phyloP scores from a whole-genome alignment of 2,113 vertebrate species.

The Cephalopterus ornatus region DNA sequence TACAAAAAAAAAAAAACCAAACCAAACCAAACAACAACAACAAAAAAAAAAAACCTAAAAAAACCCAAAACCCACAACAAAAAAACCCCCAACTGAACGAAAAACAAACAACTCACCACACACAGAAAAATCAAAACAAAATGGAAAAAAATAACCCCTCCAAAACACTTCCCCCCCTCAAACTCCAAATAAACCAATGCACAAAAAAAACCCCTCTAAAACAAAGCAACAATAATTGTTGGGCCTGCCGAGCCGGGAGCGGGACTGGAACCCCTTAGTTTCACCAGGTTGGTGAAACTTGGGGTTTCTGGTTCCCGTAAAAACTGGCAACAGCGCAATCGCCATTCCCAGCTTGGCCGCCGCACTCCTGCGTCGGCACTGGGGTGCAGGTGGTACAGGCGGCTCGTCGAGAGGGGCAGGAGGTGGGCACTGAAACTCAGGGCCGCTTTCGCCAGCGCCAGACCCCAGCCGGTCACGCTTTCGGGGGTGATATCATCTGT shows the following conservation, averaged over 20 bases:
- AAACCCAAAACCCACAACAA: fast-evolving
- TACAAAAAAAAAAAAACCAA: fast-evolving
- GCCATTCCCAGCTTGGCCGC: not conserved
- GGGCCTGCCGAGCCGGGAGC: not conserved
- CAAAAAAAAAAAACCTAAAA: fast-evolving
- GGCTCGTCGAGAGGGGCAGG: fast-evolving
- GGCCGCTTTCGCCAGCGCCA: fast-evolving
- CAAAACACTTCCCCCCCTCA: not conserved
- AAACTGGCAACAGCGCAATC: not conserved
- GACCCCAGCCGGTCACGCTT: not conserved
- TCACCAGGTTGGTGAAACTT: not conserved
- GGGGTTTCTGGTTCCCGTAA: not conserved
- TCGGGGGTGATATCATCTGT: not conserved
- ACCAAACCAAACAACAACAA: too few relatives aligned
- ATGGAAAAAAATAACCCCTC: fast-evolving
- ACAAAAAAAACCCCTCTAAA: fast-evolving
- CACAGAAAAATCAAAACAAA: not conserved
- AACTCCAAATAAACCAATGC: fast-evolving
- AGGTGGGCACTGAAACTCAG: not conserved
- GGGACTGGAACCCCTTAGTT: not conserved
- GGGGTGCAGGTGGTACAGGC: fast-evolving
- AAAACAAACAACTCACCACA: not conserved
- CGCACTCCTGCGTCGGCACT: not conserved
- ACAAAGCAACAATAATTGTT: not conserved
- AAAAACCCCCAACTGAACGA: too few relatives aligned